phyloP scores from a whole-genome alignment of 2,888 invertebrate genomes.

The Bombyx huttoni region DNA sequence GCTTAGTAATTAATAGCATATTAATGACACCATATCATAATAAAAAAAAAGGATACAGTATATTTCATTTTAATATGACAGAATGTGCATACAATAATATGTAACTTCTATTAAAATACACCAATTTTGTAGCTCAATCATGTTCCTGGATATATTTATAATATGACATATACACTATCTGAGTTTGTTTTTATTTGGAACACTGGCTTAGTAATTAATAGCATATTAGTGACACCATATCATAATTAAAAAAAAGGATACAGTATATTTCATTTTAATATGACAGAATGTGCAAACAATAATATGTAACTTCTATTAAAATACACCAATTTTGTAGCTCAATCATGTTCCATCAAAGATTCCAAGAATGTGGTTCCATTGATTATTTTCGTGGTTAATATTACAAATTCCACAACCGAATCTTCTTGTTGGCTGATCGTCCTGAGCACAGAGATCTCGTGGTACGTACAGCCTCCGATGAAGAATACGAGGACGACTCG shows the following conservation, averaged over 20 bases:
- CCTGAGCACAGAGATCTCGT: constrained; percentile 87
- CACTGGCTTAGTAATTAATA: too few species aligned
- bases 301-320: neutral
- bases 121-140: too few species aligned
- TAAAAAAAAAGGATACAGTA: neutral
- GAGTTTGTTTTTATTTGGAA: neutral
- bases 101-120: too few species aligned
- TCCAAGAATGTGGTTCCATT: constrained; percentile 91
- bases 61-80: neutral
- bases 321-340: neutral
- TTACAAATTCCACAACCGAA: constrained; percentile 88
- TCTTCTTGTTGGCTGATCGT: constrained; percentile 84
- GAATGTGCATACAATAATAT: neutral
- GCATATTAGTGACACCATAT: neutral
- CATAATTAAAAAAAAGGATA: neutral
- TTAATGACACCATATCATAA: neutral
- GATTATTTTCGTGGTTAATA: constrained; percentile 92
- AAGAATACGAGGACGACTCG: constrained; percentile 92
- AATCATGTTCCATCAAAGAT: constrained; percentile 75
- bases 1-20: too few species aligned
- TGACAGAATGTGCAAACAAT: neutral
- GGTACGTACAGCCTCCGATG: constrained; percentile 96
- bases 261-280: neutral
- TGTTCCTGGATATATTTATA: too few species aligned
- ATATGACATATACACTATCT: neutral